A percentile compares a stretch with the other conserved stretches of the same genome.
These are phyloP conservation scores for Erythrocercus mccallii DNA, from an alignment of 2,113 vertebrate genomes.

Conservation along the genomic window DNA sequence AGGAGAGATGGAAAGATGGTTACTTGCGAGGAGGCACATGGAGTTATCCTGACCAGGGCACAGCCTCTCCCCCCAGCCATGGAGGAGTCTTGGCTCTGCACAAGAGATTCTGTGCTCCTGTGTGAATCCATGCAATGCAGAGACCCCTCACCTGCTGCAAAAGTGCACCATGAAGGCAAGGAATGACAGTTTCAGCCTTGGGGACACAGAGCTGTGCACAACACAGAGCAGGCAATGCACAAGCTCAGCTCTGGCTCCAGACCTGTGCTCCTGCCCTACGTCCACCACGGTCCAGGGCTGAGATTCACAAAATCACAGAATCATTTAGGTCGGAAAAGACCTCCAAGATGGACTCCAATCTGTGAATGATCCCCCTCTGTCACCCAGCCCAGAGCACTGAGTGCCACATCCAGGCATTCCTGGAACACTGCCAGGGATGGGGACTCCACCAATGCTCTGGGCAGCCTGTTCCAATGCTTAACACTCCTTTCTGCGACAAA, in stretches of 20 bases:
- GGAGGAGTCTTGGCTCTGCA: fast-evolving
- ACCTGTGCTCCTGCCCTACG: background rate
- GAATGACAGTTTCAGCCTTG: background rate
- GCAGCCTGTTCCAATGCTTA: background rate
- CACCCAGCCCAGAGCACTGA: background rate
- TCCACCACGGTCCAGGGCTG: background rate
- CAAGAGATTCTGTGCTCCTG: fast-evolving
- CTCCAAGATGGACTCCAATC: fast-evolving
- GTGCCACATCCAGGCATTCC: fast-evolving
- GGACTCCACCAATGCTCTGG: fast-evolving
- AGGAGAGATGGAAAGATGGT: slow-evolving; percentile 25
- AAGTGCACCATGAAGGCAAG: background rate
- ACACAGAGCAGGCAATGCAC: fast-evolving
- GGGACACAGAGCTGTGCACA: background rate
- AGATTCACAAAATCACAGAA: background rate
- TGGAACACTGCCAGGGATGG: background rate
- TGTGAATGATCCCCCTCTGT: fast-evolving
- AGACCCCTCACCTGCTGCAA: background rate
- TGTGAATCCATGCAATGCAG: background rate
- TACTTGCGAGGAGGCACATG: fast-evolving
- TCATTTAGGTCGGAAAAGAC: background rate
- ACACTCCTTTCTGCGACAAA: background rate
- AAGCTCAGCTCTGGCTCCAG: background rate
- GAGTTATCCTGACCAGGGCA: fast-evolving
- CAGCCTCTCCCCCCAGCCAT: background rate